Base-by-base conservation (phyloP, 1,140 invertebrate species). In the Lucilia cuprina region DNA sequence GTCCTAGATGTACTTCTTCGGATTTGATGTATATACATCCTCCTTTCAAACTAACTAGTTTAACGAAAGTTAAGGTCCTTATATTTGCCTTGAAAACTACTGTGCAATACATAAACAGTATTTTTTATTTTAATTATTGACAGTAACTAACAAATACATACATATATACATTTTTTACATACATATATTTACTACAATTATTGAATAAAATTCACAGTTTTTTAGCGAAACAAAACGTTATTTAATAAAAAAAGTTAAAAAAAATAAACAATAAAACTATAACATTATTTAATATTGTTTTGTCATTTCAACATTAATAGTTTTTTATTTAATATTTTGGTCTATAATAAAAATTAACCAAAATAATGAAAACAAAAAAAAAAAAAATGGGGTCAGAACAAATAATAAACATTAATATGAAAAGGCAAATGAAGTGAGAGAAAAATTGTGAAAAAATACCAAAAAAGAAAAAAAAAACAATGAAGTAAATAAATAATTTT, bases 401-500 rank as follows among this genome's bases (percentile, higher is more conserved):
- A 70, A n/a, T 5, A 7, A 70, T 10, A 70, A 70, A 70, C 19
- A 19, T 60, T 17, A 60, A 60, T 60, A n/a, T n/a, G 55, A 60
- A n/a, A 14, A 60, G 2, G 21, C 25, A 70, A 21, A 70, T 70
- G n/a, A 25, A 70, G 19, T 21, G 65, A 21, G 9, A 70, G 13
- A 60, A 60, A 70, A 70, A 21, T 70, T 19, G 65, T 70, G 19
- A n/a, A 21, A 21, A 55, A 13, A 70, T 21, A 60, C 5, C n/a
- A n/a, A 30, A 30, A 60, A 17, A 14, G n/a, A 60, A 14, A 60
- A 17, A 3, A 60, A 60, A 60, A 60, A 60, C n/a, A 8, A 2
- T 60, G 14, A 60, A 60, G 55, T 60, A 21, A 50, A 80, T 80
- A 80, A 80, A 89, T 89, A 87, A 88, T 89, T 89, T 89, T 89